These are phyloP conservation scores for Phoxinus dragarum DNA, from an alignment of 2,797 vertebrate genomes.

Conservation along the genomic window DNA sequence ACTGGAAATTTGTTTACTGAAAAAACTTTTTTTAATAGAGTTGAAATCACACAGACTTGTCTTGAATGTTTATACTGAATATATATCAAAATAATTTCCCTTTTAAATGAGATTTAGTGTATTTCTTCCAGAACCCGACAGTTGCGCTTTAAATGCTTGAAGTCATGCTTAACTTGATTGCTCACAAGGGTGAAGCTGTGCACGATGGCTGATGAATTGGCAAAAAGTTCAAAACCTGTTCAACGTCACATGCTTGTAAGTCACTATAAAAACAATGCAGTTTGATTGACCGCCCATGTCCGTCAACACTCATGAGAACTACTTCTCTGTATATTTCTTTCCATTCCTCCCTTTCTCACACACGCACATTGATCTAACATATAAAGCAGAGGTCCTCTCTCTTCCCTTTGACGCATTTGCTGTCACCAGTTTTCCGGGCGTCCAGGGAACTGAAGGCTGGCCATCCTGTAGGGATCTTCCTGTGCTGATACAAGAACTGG, in stretches of 20 bases:
- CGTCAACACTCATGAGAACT: slow-evolving; percentile 1
- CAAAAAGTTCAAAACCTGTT: slow-evolving; percentile 19
- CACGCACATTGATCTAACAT: slow-evolving; percentile 28
- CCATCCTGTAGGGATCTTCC: slow-evolving; percentile 75
- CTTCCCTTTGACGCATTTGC: slow-evolving; percentile 54
- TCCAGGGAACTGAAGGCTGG: slow-evolving; percentile 58
- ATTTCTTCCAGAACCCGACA: not conserved
- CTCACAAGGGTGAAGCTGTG: not conserved
- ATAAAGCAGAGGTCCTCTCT: slow-evolving; percentile 41
- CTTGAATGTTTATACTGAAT: not conserved
- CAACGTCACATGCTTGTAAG: slow-evolving; percentile 3
- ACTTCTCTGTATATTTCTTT: slow-evolving; percentile 19
- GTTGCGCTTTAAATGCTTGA: not conserved
- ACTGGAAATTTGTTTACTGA: not conserved
- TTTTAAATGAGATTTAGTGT: not conserved
- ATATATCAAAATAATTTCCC: not conserved
- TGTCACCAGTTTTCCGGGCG: slow-evolving; percentile 60
- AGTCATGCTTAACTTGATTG: not conserved
- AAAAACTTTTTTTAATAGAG: not conserved
- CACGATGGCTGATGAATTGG: not conserved
- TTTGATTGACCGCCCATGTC: slow-evolving; percentile 13
- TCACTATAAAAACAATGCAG: slow-evolving; percentile 28
- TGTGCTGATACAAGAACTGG: slow-evolving; percentile 69
- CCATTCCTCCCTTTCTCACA: not conserved
- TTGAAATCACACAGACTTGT: not conserved